Evolutionary conservation across 2,113 vertebrate species (phyloP).

Genomic region (Oryzias woworae): DNA sequence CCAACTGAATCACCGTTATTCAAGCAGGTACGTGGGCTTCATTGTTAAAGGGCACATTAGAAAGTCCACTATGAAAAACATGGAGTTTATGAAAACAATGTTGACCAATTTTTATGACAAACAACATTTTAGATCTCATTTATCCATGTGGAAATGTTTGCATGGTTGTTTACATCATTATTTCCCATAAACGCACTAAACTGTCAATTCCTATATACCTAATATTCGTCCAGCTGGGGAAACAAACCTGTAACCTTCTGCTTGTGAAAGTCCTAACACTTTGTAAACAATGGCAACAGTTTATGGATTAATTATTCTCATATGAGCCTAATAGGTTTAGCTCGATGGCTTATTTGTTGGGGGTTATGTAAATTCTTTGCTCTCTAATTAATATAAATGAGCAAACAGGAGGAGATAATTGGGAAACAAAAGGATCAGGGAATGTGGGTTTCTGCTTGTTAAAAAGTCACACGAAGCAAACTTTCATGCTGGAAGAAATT

Average conservation of each 20-base stretch:
- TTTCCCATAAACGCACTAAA: too few species aligned
- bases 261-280: slow-evolving; percentile 21
- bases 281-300: slow-evolving; percentile 36
- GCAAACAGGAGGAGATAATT: slow-evolving; percentile 60
- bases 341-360: slow-evolving; percentile 62
- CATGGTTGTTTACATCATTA: too few species aligned
- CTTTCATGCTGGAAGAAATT: slow-evolving; percentile 7
- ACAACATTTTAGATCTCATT: too few species aligned
- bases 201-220: too few species aligned
- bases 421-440: slow-evolving; percentile 30
- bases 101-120: slow-evolving; percentile 16
- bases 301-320: slow-evolving; percentile 56
- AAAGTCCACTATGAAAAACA: slow-evolving; percentile 26
- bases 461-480: slow-evolving; percentile 37
- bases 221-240: background rate
- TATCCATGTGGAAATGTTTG: too few species aligned
- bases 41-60: slow-evolving; percentile 48
- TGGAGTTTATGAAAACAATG: slow-evolving; percentile 10
- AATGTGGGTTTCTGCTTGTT: slow-evolving; percentile 32
- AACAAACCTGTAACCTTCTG: slow-evolving; percentile 3
- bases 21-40: slow-evolving; percentile 50
- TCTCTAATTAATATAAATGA: slow-evolving; percentile 68
- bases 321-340: slow-evolving; percentile 51
- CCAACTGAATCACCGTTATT: slow-evolving; percentile 57
- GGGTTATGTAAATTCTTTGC: slow-evolving; percentile 57